Conservation (phyloP, 2,113 vertebrate genomes). For the Oceanites oceanicus region DNA sequence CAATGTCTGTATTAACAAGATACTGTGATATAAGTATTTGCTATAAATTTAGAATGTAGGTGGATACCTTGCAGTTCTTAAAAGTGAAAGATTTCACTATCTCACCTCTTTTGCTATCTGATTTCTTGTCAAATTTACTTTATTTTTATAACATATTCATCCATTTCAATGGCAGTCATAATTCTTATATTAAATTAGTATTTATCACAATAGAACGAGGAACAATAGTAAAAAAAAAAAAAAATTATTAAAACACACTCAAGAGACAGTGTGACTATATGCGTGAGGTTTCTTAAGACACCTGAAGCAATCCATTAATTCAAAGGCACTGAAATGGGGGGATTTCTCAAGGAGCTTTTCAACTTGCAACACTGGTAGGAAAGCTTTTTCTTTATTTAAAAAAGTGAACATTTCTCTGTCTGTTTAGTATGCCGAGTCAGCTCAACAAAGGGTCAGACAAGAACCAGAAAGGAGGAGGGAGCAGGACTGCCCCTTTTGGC, state of each 20-base stretch:
- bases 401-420: neutral
- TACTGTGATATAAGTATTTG: neutral
- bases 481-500: conserved; percentile 6
- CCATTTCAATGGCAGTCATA: neutral
- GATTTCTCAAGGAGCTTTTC: neutral
- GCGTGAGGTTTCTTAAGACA: neutral
- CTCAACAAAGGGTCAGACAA: neutral
- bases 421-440: neutral
- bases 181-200: neutral
- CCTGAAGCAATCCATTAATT: neutral
- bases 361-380: neutral
- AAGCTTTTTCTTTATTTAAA: neutral
- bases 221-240: neutral
- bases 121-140: neutral
- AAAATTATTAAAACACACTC: neutral
- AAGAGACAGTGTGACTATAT: neutral
- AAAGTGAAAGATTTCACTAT: neutral
- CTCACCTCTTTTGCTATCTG: no score
- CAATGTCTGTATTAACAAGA: neutral
- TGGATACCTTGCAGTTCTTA: neutral
- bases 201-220: neutral
- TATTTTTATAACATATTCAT: neutral
- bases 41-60: neutral
- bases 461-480: conserved; percentile 13
- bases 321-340: neutral